Base-by-base conservation (phyloP, 1,140 invertebrate genomes). In the Micrasema longulum region DNA sequence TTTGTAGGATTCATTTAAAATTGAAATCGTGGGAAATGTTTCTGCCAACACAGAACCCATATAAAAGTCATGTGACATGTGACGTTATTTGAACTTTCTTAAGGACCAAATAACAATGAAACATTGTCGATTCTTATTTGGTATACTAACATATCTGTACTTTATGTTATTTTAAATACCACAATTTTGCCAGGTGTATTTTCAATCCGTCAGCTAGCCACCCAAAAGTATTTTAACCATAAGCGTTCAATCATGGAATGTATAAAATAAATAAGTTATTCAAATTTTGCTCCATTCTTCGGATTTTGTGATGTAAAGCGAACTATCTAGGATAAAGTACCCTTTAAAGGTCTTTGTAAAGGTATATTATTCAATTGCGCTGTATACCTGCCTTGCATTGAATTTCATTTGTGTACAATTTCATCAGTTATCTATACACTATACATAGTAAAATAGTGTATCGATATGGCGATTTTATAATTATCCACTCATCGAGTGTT, bases 191-290 rank as follows among this genome's bases (percentile, higher is more conserved):
- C 26, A 31, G 26, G 26, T 31, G 26, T 31, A 7, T 31, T 7
- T 31, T 31, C 26, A 4, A 31, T 2, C 2, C 26, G 7, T 31
- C 26, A 31, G 26, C 2, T 4, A 31, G 7, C 26, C 26, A 31
- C 26, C 26, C 2, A 31, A 31, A 31, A 31, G 7, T 31, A 31
- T 31, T 31, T 31, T 7, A 31, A n/a, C 18, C 36, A 12, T 20
- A 60, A 60, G 36, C 14, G 12, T 60, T 60, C 55, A 60, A 60
- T 60, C 36, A 38, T 41, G 36, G 9, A 20, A 14, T 22, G 16
- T 11, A 60, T 41, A 38, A 60, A 60, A 20, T 38, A 60, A 41
- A 60, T 41, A 41, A 22, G 35, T 22, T 60, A 43, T 60, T 60
- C 35, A 38, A 10, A 12, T 60, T 60, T 60, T 60, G 9, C 9